Evolutionary conservation across 92 coral and sea anemone species (phyloP).

Genomic region (Epizoanthus ramosus): DNA sequence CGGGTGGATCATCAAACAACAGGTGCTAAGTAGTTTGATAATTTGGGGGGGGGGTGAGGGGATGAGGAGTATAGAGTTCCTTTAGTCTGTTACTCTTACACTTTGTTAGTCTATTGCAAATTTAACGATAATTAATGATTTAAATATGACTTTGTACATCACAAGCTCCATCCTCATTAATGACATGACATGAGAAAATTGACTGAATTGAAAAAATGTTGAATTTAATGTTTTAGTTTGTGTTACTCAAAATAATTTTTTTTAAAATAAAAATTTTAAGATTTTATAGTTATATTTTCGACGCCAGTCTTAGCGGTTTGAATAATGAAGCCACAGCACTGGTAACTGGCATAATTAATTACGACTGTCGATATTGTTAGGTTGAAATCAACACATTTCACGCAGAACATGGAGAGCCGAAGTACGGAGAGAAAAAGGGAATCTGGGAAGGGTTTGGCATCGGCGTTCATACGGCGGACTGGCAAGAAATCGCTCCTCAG

Average conservation of each 20-base stretch:
- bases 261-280: no score
- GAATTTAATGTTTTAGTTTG: no score
- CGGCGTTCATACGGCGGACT: background rate
- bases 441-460: background rate
- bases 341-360: background rate
- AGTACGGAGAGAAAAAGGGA: background rate
- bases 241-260: no score
- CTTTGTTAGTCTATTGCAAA: no score
- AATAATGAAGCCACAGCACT: background rate
- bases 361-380: background rate
- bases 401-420: background rate
- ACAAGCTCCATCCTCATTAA: no score
- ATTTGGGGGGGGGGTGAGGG: background rate
- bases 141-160: no score
- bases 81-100: background rate
- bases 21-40: background rate
- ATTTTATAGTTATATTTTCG: no score
- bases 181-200: no score
- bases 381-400: background rate
- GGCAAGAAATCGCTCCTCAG: background rate
- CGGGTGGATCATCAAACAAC: background rate
- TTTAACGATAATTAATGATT: no score
- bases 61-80: background rate
- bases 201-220: no score
- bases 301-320: no score